Conservation (phyloP, 1,140 invertebrate species). For the Tetramorium parvispinum region DNA sequence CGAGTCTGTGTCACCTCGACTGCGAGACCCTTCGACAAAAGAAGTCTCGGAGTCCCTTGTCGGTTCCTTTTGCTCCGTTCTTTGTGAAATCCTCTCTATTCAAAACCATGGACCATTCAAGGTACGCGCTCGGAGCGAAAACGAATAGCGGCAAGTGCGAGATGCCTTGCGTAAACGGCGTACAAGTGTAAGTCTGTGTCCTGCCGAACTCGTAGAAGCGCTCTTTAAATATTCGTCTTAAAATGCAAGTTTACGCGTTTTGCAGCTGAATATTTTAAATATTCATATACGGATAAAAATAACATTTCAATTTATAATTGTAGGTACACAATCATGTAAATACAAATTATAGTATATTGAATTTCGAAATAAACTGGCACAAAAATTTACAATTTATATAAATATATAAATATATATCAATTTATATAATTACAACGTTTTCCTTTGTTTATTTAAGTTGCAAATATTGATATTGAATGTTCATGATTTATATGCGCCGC, state of each 20-base stretch:
- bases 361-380: background rate
- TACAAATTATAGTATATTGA: background rate
- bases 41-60: constrained; percentile 80
- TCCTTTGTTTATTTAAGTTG: background rate
- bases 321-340: background rate
- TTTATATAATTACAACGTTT: background rate
- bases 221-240: constrained; percentile 51
- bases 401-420: background rate
- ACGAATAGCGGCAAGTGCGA: constrained; percentile 82
- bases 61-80: constrained; percentile 81
- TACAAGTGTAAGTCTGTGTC: constrained; percentile 70
- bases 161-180: constrained; percentile 83
- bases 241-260: background rate
- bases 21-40: constrained; percentile 79
- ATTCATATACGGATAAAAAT: background rate
- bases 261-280: background rate
- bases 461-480: background rate
- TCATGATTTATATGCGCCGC: background rate
- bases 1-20: constrained; percentile 81
- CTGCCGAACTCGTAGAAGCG: constrained; percentile 1
- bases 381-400: constrained; percentile 2
- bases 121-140: constrained; percentile 68
- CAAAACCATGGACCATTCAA: constrained; percentile 81
- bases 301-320: background rate
- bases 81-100: constrained; percentile 82